A percentile compares a stretch with the other conserved stretches of the same genome.
Evolutionary conservation across 2,113 vertebrate genomes (phyloP).

Genomic region (Campylomormyrus numenius): DNA sequence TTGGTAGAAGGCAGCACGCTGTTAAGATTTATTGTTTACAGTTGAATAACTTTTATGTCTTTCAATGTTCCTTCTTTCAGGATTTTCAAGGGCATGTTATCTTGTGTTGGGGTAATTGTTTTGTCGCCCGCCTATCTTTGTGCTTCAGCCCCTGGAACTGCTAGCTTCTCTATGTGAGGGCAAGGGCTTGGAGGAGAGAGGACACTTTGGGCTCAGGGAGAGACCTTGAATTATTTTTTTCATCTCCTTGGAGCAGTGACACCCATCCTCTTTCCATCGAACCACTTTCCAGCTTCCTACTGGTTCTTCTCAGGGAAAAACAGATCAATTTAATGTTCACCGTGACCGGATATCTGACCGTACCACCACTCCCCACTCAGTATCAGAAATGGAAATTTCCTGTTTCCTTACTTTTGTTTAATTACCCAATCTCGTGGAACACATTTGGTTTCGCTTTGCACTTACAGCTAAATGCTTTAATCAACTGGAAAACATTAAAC

Average conservation of each 20-base stretch:
- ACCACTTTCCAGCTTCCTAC: slow-evolving; percentile 16
- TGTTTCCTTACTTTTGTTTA: not conserved
- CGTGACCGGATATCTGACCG: slow-evolving; percentile 20
- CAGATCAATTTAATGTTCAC: slow-evolving; percentile 29
- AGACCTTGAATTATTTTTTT: slow-evolving; percentile 38
- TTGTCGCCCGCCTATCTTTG: slow-evolving; percentile 26
- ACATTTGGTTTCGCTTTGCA: slow-evolving; percentile 19
- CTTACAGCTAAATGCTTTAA: slow-evolving; percentile 14
- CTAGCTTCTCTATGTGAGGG: slow-evolving; percentile 21
- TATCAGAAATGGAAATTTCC: slow-evolving; percentile 12
- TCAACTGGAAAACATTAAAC: slow-evolving; percentile 20
- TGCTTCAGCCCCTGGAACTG: slow-evolving; percentile 41
- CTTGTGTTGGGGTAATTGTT: slow-evolving; percentile 28
- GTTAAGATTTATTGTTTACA: not conserved
- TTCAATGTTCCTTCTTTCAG: slow-evolving; percentile 22
- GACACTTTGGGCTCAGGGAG: slow-evolving; percentile 28
- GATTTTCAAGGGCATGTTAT: slow-evolving; percentile 47
- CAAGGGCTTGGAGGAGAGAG: slow-evolving; percentile 8
- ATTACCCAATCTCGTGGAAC: not conserved
- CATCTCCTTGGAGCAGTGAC: slow-evolving; percentile 10
- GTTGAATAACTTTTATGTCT: slow-evolving; percentile 32
- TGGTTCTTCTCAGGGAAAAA: slow-evolving; percentile 24
- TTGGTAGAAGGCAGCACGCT: not conserved
- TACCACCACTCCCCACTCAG: not conserved
- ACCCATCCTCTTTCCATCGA: slow-evolving; percentile 24